Percentiles rank a stretch among this genome's conserved stretches.
Conservation (phyloP, 2,797 vertebrate species). For the Poeciliopsis gracilis region DNA sequence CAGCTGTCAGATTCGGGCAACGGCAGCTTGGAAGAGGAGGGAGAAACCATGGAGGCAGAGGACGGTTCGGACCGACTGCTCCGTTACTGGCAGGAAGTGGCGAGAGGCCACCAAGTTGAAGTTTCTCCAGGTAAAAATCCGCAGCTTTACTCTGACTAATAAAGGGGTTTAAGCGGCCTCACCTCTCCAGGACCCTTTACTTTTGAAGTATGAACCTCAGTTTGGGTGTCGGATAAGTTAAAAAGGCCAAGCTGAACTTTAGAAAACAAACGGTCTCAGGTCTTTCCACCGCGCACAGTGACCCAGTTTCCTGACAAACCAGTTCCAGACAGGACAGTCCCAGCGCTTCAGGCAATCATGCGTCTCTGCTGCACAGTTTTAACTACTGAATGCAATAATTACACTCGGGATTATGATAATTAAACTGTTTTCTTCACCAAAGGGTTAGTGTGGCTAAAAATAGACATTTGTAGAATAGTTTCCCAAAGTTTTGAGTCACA, state of each 20-base stretch:
- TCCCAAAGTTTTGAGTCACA: not conserved
- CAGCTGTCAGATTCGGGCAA: slow-evolving; percentile 80
- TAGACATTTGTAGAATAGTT: not conserved
- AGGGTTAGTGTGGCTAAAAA: not conserved
- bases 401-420: slow-evolving; percentile 12
- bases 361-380: not conserved
- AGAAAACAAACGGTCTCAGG: not conserved
- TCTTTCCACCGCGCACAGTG: slow-evolving; percentile 13
- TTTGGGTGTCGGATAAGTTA: not conserved
- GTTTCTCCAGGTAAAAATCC: slow-evolving; percentile 83
- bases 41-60: slow-evolving; percentile 73
- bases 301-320: slow-evolving; percentile 41
- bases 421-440: slow-evolving; percentile 33
- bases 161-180: not conserved
- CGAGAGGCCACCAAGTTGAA: slow-evolving; percentile 88
- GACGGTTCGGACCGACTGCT: slow-evolving; percentile 80
- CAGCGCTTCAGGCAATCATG: not conserved
- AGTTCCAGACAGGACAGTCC: slow-evolving; percentile 4
- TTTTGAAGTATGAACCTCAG: not conserved
- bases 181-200: not conserved
- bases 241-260: slow-evolving; percentile 3
- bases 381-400: not conserved
- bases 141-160: not conserved
- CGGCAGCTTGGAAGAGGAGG: slow-evolving; percentile 76
- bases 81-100: slow-evolving; percentile 88